These are phyloP conservation scores for Drosophila kohkoa DNA, from an alignment of 1,140 invertebrate species.

Conservation along the genomic window DNA sequence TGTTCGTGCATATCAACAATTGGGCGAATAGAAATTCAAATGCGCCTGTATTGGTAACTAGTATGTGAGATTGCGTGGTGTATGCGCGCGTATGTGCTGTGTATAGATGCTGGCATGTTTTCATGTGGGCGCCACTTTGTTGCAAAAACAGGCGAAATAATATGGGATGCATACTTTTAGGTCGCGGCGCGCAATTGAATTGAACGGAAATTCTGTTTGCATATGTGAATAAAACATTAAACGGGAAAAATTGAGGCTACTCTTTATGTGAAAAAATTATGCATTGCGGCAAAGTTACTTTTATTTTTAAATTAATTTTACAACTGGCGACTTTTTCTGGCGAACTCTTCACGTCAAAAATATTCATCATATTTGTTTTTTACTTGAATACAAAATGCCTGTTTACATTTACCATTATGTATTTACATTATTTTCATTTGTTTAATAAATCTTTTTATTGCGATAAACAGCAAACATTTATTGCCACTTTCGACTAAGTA, in stretches of 20 bases:
- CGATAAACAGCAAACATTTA: conserved; percentile 8
- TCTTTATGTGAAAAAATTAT: conserved; percentile 21
- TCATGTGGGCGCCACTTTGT: conserved; percentile 50
- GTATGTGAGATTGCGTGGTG: conserved; percentile 18
- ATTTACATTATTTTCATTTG: conserved; percentile 15
- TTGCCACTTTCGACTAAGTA: not conserved
- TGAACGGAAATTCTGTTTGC: conserved; percentile 80
- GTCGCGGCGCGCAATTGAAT: conserved; percentile 67
- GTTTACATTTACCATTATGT: conserved; percentile 14
- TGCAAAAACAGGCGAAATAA: conserved; percentile 46
- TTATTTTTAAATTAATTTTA: conserved; percentile 12
- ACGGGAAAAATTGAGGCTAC: conserved; percentile 27
- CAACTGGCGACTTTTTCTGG: conserved; percentile 1
- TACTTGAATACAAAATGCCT: not conserved
- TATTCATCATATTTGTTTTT: not conserved
- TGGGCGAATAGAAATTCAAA: conserved; percentile 72
- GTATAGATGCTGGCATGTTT: conserved; percentile 33
- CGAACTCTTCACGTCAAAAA: not conserved
- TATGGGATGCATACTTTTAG: conserved; percentile 53
- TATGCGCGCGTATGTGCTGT: not conserved
- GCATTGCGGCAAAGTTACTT: conserved; percentile 11
- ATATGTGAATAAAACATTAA: conserved; percentile 80
- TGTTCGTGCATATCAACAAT: conserved; percentile 80
- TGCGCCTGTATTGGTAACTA: conserved; percentile 24
- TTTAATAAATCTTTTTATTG: not conserved